Evolutionary conservation across 2,888 invertebrate genomes (phyloP).

Genomic region (Dinocampus coccinellae): DNA sequence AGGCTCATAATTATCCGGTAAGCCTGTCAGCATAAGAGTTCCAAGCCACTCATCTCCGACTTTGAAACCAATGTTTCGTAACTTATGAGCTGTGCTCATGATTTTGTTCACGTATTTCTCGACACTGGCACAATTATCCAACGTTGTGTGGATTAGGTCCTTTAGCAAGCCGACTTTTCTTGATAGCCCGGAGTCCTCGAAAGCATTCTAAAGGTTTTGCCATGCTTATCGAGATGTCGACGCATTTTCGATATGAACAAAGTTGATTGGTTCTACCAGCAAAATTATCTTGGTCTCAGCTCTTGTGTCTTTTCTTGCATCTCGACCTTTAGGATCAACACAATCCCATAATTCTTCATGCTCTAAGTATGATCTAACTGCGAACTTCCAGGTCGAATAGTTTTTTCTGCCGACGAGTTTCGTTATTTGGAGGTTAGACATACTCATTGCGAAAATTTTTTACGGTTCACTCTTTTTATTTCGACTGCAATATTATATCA

Average conservation of each 20-base stretch:
- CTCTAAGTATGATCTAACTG: conserved; percentile 24
- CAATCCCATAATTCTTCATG: conserved; percentile 35
- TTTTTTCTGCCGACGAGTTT: conserved; percentile 32
- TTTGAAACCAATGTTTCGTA: conserved; percentile 50
- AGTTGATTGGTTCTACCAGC: conserved; percentile 44
- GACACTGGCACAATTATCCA: conserved; percentile 49
- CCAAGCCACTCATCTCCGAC: conserved; percentile 54
- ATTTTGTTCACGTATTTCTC: conserved; percentile 55
- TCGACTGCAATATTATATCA: too few species aligned
- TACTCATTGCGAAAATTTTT: too few species aligned
- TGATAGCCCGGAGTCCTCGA: neutral
- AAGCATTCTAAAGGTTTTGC: conserved; percentile 35
- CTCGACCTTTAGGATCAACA: conserved; percentile 16
- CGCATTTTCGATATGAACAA: conserved; percentile 39
- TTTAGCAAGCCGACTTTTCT: conserved; percentile 49
- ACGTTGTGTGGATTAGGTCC: conserved; percentile 46
- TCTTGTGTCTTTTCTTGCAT: conserved; percentile 20
- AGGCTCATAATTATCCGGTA: conserved; percentile 52
- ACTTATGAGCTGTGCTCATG: conserved; percentile 51
- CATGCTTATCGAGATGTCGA: conserved; percentile 40
- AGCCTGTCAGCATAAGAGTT: conserved; percentile 53
- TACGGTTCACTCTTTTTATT: too few species aligned
- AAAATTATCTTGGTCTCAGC: conserved; percentile 46
- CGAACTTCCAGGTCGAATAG: conserved; percentile 33
- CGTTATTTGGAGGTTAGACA: too few species aligned